These are phyloP conservation scores for Tokudaia tokunoshimensis DNA, from an alignment of 2,797 vertebrate genomes.

Conservation along the genomic window DNA sequence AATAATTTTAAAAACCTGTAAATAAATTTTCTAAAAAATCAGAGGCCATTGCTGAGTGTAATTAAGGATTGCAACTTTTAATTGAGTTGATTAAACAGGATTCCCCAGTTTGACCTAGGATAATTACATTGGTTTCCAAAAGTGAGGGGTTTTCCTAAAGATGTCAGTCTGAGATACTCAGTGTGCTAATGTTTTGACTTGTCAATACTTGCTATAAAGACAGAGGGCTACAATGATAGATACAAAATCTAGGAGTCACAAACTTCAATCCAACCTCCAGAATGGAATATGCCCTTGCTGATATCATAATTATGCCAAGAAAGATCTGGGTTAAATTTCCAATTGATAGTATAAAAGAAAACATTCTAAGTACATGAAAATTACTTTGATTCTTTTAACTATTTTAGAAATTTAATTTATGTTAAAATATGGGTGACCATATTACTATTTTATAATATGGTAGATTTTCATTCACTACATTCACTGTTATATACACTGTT, in stretches of 20 bases:
- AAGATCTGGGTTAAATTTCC: background rate
- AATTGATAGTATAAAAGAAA: background rate
- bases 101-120: background rate
- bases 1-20: background rate
- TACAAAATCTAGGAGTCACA: background rate
- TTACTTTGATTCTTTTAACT: background rate
- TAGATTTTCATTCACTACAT: background rate
- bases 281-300: background rate
- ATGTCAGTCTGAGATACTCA: background rate
- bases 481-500: background rate
- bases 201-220: background rate
- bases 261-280: background rate
- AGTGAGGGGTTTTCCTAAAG: background rate
- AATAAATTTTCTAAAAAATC: background rate
- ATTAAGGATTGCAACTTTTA: background rate
- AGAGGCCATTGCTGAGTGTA: background rate
- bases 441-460: background rate
- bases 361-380: background rate
- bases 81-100: background rate
- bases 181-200: background rate
- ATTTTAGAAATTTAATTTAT: background rate
- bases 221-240: accelerated
- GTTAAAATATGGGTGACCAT: background rate
- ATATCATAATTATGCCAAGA: background rate
- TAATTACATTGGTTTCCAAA: background rate